Evolutionary conservation across 2,113 vertebrate species (phyloP).

Genomic region (Sinocyclocheilus anophthalmus): DNA sequence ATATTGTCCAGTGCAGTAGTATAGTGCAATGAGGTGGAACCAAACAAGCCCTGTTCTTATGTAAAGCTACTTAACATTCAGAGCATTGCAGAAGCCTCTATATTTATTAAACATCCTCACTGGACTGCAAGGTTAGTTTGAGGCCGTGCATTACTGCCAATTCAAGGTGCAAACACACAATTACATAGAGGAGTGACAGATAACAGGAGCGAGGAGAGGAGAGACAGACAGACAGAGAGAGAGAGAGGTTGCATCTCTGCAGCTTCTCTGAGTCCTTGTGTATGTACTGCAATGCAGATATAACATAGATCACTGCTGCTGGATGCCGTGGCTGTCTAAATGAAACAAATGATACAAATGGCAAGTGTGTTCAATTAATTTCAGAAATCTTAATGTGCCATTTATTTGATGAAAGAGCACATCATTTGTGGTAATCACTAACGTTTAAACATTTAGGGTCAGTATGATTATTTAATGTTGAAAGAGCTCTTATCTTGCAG

Average conservation of each 20-base stretch:
- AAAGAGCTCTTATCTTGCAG: too few relatives aligned
- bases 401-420: not conserved
- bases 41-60: constrained; percentile 42
- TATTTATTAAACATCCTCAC: constrained; percentile 54
- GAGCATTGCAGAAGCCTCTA: constrained; percentile 59
- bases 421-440: not conserved
- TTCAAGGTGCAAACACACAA: constrained; percentile 35
- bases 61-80: constrained; percentile 66
- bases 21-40: constrained; percentile 43
- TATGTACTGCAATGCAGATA: constrained; percentile 56
- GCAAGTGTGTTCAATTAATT: too few relatives aligned
- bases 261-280: constrained; percentile 37
- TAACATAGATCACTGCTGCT: constrained; percentile 16
- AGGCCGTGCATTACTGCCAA: constrained; percentile 55
- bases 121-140: constrained; percentile 52
- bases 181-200: constrained; percentile 20
- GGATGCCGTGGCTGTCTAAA: constrained; percentile 1
- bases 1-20: constrained; percentile 28
- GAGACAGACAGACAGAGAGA: not conserved
- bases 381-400: too few relatives aligned
- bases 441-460: not conserved
- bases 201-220: not conserved
- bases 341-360: constrained; percentile 5
- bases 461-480: not conserved
- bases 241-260: constrained; percentile 42